Conservation (phyloP, 1,140 invertebrate genomes). For the Plodia interpunctella region DNA sequence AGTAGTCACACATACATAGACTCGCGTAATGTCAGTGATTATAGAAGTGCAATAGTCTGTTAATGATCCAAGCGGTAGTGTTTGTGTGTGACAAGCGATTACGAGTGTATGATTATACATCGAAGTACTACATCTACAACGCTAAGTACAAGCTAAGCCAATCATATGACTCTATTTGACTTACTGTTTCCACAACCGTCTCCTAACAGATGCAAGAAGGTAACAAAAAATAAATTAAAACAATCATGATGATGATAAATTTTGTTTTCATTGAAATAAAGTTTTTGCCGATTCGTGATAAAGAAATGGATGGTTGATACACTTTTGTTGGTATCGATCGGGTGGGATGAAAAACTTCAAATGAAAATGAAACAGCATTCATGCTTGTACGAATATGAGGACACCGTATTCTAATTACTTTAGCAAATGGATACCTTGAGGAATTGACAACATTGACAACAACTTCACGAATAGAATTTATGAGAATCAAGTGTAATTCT, state of each 20-base stretch:
- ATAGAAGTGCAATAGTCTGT: background rate
- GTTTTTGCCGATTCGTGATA: slow-evolving; percentile 24
- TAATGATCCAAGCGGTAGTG: background rate
- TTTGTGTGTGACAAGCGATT: background rate
- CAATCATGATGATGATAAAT: slow-evolving; percentile 54
- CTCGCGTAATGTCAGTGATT: background rate
- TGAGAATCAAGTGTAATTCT: background rate
- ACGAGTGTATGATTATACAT: slow-evolving; percentile 8
- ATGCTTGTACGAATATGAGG: slow-evolving; percentile 15
- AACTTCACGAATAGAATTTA: background rate
- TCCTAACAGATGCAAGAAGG: slow-evolving; percentile 76
- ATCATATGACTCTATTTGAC: slow-evolving; percentile 63
- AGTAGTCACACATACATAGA: background rate
- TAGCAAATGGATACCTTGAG: background rate
- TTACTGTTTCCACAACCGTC: slow-evolving; percentile 77
- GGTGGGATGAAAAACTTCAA: slow-evolving; percentile 16
- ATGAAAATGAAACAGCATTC: slow-evolving; percentile 21
- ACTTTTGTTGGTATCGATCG: slow-evolving; percentile 4
- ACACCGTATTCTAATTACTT: background rate
- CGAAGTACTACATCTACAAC: slow-evolving; percentile 45
- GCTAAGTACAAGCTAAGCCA: slow-evolving; percentile 66
- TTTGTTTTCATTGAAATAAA: slow-evolving; percentile 29
- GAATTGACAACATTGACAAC: background rate
- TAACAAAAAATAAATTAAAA: slow-evolving; percentile 71
- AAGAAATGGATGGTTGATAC: slow-evolving; percentile 23